Percentiles rank a stretch among this genome's conserved stretches.
Conservation (phyloP, 2,888 invertebrate species). For the Melanophora roralis region DNA sequence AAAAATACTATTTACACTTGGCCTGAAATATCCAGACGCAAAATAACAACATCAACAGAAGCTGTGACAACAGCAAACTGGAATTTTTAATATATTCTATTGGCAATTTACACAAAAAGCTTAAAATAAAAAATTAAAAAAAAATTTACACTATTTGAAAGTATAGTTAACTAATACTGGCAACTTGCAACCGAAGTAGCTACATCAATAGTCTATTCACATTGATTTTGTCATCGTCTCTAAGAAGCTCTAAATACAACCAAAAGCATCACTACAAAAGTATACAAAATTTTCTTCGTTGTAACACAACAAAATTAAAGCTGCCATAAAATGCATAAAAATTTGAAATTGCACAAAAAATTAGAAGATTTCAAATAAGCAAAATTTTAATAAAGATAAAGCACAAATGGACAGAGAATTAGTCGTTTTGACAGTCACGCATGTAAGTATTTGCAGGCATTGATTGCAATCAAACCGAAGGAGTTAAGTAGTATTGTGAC, state of each 20-base stretch:
- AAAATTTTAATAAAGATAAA: slow-evolving; percentile 19
- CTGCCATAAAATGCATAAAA: slow-evolving; percentile 53
- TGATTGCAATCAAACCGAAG: slow-evolving; percentile 37
- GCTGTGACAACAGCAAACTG: slow-evolving; percentile 7
- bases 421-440: slow-evolving; percentile 7
- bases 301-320: slow-evolving; percentile 50
- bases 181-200: slow-evolving; percentile 28
- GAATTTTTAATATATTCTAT: slow-evolving; percentile 52
- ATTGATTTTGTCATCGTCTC: background rate
- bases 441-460: slow-evolving; percentile 21
- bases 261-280: background rate
- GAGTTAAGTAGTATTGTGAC: slow-evolving; percentile 30
- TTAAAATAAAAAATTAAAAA: too few relatives aligned
- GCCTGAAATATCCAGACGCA: slow-evolving; percentile 43
- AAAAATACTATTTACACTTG: slow-evolving; percentile 26
- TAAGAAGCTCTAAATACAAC: background rate
- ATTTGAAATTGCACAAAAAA: slow-evolving; percentile 29
- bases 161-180: background rate
- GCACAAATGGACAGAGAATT: slow-evolving; percentile 4
- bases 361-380: slow-evolving; percentile 11
- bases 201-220: slow-evolving; percentile 19
- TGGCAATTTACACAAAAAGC: slow-evolving; percentile 25
- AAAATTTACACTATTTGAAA: too few relatives aligned
- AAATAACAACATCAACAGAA: slow-evolving; percentile 13
- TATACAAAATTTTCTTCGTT: slow-evolving; percentile 24